Base-by-base conservation (phyloP, 1,140 invertebrate genomes). In the Drosophila ohnishii region DNA sequence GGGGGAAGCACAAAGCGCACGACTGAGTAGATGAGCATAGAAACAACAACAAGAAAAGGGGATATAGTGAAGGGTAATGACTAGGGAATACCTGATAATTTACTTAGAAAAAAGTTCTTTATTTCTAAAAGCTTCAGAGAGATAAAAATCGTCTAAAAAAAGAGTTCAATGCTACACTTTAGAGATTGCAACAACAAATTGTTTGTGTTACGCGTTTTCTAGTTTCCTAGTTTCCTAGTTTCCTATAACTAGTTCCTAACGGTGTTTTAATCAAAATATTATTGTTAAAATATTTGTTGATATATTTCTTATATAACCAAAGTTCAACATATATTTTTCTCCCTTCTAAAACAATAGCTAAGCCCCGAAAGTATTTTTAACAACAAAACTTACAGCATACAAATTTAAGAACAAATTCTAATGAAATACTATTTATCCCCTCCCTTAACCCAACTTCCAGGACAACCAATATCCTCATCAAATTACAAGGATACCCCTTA, bases 21-120 rank as follows among this genome's bases (percentile, higher is more conserved):
- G 84, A 80, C 84, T 87, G 79, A 74, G 51, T 87, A 76, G 79
- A 87, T 82, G 82, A 75, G 69, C 75, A 75, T 44, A 57, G 50
- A 67, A 72, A 75, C 69, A 75, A 48, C 51, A 67, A 39, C 39
- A 65, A 45, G 35, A 25, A 25, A 0, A 0, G 13, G 16, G 0
- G 14, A 5, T 9, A 0, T 5, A 5, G 11, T 2, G 3, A 13
- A 13, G 11, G 1, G 8, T 25, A n/a, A n/a, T 0, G 51, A 37
- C 34, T 22, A 37, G 4, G 2, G 19, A 25, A 6, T 55, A 55
- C 51, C 51, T 37, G 8, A 5, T 1, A 0, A n/a, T n/a, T 25
- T 22, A 0, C 6, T 9, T 37, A 5, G 1, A 0, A 9, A 14
- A 13, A 51, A 6, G 1, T 13, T 13, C 0, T 0, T 6, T 32